Conservation (phyloP, 2,113 vertebrate genomes). For the Prinia subflava region DNA sequence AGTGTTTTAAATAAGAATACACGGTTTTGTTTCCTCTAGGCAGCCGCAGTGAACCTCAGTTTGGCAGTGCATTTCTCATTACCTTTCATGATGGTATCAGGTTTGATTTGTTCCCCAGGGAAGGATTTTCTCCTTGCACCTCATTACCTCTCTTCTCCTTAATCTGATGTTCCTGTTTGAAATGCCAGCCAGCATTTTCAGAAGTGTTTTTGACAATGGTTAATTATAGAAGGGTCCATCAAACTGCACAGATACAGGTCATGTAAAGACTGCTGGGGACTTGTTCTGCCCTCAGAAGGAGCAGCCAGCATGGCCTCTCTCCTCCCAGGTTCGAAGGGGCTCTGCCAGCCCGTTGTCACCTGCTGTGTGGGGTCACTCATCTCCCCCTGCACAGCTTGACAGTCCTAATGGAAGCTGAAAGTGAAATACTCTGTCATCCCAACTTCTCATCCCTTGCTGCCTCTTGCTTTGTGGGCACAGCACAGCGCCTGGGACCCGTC, state of each 20-base stretch:
- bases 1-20: constrained; percentile 23
- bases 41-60: neutral
- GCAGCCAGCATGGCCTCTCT: neutral
- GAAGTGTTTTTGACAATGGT: constrained; percentile 46
- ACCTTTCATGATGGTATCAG: constrained; percentile 37
- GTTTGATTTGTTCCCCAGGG: constrained; percentile 47
- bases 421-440: neutral
- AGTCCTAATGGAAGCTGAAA: neutral
- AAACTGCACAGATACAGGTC: neutral
- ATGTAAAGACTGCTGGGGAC: neutral
- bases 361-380: neutral
- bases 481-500: neutral
- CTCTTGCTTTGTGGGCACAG: neutral
- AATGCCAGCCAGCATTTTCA: constrained; percentile 13
- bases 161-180: constrained; percentile 34
- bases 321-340: neutral
- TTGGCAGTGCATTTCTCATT: constrained; percentile 33
- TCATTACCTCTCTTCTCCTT: constrained; percentile 54
- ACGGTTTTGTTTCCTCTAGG: neutral
- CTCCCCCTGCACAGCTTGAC: neutral
- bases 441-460: neutral
- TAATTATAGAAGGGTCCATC: constrained; percentile 41
- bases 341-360: neutral
- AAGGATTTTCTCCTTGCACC: constrained; percentile 59
- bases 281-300: neutral